Evolutionary conservation across 2,888 invertebrate genomes (phyloP).

Genomic region (Ischnura elegans): DNA sequence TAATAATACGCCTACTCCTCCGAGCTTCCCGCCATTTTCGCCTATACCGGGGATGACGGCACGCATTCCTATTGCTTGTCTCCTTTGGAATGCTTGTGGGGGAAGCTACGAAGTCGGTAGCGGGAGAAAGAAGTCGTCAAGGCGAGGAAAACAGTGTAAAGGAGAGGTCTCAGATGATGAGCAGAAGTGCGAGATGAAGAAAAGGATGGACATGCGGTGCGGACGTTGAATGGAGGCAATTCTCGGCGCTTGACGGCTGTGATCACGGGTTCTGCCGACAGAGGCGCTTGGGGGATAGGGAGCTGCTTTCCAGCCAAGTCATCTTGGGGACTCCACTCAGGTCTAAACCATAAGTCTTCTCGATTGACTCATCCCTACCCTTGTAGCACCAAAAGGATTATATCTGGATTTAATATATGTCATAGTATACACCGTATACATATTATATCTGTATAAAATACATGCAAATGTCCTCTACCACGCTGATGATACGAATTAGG

Average conservation of each 20-base stretch:
- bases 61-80: too few species aligned
- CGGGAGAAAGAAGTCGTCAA: not conserved
- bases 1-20: not conserved
- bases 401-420: too few species aligned
- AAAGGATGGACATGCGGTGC: not conserved
- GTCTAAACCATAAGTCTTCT: too few species aligned
- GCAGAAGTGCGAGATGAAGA: not conserved
- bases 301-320: not conserved
- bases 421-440: too few species aligned
- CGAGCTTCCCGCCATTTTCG: constrained; percentile 9
- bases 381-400: too few species aligned
- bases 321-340: not conserved
- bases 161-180: not conserved
- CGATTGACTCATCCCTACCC: too few species aligned
- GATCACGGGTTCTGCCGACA: constrained; percentile 3
- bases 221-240: not conserved
- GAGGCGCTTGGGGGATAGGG: not conserved
- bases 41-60: not conserved
- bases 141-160: not conserved
- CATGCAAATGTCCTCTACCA: too few species aligned
- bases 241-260: not conserved
- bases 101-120: not conserved
- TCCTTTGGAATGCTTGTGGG: not conserved
- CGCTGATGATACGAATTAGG: too few species aligned
- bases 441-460: too few species aligned